Evolutionary conservation across 2,888 invertebrate species (phyloP).

Genomic region (Eristalinus aeneus): DNA sequence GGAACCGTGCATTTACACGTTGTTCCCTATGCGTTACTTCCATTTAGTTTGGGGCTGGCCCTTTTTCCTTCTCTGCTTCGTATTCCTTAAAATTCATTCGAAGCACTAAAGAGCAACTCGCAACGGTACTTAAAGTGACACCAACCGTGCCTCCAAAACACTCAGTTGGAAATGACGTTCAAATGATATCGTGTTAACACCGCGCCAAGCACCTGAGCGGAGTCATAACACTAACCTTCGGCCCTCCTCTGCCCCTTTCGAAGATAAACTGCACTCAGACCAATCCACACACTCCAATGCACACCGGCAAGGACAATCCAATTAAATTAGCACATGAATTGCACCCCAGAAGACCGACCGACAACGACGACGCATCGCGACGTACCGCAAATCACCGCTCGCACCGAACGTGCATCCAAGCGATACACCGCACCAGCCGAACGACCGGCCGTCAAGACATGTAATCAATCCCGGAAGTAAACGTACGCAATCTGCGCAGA

Average conservation of each 20-base stretch:
- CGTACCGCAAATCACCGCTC: neutral
- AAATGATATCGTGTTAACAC: neutral
- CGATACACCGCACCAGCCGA: neutral
- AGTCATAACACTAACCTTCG: neutral
- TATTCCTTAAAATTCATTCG: too few species aligned
- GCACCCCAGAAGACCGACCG: conserved; percentile 10
- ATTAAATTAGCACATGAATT: conserved; percentile 59
- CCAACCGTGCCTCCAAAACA: too few species aligned
- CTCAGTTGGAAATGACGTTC: neutral
- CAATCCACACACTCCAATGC: neutral
- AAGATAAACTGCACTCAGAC: neutral
- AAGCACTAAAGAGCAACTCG: too few species aligned
- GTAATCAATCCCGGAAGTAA: conserved; percentile 68
- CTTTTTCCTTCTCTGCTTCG: too few species aligned
- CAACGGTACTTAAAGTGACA: too few species aligned
- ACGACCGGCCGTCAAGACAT: neutral
- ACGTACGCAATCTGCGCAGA: conserved; percentile 64
- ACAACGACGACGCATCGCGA: too few species aligned
- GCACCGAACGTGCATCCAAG: neutral
- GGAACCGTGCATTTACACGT: too few species aligned
- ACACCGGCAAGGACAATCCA: conserved; percentile 49
- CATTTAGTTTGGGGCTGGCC: too few species aligned
- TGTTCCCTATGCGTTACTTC: too few species aligned
- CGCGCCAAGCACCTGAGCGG: too few species aligned
- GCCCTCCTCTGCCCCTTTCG: neutral